Percentiles rank a stretch among this genome's conserved stretches.
These are phyloP conservation scores for Pipra filicauda DNA, from an alignment of 2,113 vertebrate species.

Conservation along the genomic window DNA sequence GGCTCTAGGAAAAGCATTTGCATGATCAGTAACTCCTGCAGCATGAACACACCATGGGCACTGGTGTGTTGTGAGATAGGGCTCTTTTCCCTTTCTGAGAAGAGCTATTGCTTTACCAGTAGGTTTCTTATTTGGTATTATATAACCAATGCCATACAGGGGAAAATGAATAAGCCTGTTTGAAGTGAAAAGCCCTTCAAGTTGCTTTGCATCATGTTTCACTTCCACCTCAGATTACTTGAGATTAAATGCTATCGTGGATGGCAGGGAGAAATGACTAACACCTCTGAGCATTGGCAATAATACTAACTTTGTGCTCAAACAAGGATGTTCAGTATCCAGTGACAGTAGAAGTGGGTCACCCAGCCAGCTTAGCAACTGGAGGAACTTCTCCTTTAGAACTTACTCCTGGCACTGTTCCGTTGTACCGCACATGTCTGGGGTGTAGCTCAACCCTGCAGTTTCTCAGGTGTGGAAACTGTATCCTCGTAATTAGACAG, in stretches of 20 bases:
- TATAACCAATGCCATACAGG: neutral
- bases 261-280: neutral
- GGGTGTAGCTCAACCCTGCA: neutral
- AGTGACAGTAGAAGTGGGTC: neutral
- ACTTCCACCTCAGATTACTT: slow-evolving; percentile 30
- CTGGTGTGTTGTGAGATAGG: neutral
- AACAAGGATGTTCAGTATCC: neutral
- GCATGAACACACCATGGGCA: neutral
- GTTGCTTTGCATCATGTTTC: slow-evolving; percentile 10
- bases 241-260: slow-evolving; percentile 12
- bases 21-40: neutral
- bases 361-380: neutral
- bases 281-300: neutral
- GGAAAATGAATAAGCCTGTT: neutral
- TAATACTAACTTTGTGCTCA: slow-evolving; percentile 11
- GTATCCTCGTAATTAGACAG: neutral
- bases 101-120: neutral
- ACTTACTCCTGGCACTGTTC: neutral
- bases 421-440: accelerated
- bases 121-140: neutral
- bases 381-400: neutral
- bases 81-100: neutral
- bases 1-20: neutral
- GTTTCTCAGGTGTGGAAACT: neutral
- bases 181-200: neutral